Conservation (phyloP, 1,140 invertebrate genomes). For the Achroia grisella region DNA sequence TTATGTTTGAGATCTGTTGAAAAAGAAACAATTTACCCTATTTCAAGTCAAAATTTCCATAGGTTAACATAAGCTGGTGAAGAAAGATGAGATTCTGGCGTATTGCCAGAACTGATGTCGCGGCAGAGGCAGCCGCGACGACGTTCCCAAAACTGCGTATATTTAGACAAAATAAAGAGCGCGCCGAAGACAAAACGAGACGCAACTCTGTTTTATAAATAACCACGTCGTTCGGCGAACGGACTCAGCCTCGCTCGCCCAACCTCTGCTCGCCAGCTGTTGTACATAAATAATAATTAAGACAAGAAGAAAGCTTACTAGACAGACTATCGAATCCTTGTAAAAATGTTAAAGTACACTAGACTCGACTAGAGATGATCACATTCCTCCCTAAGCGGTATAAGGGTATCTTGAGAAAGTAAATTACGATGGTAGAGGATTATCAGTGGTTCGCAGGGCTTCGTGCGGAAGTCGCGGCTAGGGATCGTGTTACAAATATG, state of each 20-base stretch:
- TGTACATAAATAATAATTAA: constrained; percentile 71
- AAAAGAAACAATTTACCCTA: no score
- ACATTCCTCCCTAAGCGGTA: no score
- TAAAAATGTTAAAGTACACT: no score
- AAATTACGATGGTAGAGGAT: constrained; percentile 31
- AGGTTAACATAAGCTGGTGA: constrained; percentile 39
- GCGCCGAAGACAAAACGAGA: constrained; percentile 71
- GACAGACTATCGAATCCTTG: background rate
- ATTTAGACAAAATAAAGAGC: constrained; percentile 73
- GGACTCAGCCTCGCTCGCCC: constrained; percentile 52
- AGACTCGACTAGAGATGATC: no score
- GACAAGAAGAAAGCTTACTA: constrained; percentile 54
- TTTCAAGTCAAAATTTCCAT: constrained; percentile 1
- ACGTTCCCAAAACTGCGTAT: constrained; percentile 72
- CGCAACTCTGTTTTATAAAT: constrained; percentile 72
- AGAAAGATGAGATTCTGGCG: constrained; percentile 52
- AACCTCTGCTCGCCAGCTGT: constrained; percentile 67
- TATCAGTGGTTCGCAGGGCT: constrained; percentile 49
- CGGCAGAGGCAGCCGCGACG: constrained; percentile 51
- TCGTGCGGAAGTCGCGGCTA: constrained; percentile 53
- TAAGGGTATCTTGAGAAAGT: background rate
- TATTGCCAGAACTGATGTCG: constrained; percentile 50
- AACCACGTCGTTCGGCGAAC: constrained; percentile 66
- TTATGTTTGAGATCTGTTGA: constrained; percentile 5
- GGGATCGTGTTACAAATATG: constrained; percentile 48